A percentile compares a stretch with the other conserved stretches of the same genome.
These are phyloP conservation scores for Helleia helle DNA, from an alignment of 2,888 invertebrate genomes.

Conservation along the genomic window DNA sequence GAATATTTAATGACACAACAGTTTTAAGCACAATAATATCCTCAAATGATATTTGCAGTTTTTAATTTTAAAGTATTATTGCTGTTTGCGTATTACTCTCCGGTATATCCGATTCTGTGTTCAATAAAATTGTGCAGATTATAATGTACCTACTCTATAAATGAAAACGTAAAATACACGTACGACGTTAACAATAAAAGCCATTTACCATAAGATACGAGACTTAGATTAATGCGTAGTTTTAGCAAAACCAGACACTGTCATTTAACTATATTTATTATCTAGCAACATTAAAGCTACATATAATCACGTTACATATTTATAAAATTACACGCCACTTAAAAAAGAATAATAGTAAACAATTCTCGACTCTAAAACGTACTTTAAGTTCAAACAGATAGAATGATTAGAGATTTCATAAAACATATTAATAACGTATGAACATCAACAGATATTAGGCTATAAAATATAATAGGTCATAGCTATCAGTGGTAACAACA, in stretches of 20 bases:
- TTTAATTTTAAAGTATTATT: too few species aligned
- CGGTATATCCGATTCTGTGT: too few species aligned
- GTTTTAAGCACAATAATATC: too few species aligned
- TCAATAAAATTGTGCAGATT: too few species aligned
- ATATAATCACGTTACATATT: neutral
- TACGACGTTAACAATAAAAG: too few species aligned
- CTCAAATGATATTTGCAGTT: too few species aligned
- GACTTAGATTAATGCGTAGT: neutral
- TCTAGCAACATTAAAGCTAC: neutral
- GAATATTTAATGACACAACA: too few species aligned
- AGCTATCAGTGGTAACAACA: constrained; percentile 23
- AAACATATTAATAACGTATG: neutral
- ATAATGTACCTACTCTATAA: too few species aligned
- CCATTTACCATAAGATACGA: too few species aligned
- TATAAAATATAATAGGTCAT: constrained; percentile 33
- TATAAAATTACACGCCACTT: constrained; percentile 10
- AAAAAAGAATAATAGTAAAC: constrained; percentile 5
- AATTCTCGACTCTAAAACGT: neutral
- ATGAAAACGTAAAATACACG: too few species aligned
- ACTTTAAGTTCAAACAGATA: neutral
- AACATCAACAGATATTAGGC: neutral
- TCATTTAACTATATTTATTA: neutral
- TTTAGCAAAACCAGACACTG: neutral
- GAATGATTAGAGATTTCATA: neutral
- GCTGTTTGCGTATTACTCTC: too few species aligned